Evolutionary conservation across 2,888 invertebrate genomes (phyloP), one percentile per base, ranked within the genome.

Genomic region (Rhagium mordax): DNA sequence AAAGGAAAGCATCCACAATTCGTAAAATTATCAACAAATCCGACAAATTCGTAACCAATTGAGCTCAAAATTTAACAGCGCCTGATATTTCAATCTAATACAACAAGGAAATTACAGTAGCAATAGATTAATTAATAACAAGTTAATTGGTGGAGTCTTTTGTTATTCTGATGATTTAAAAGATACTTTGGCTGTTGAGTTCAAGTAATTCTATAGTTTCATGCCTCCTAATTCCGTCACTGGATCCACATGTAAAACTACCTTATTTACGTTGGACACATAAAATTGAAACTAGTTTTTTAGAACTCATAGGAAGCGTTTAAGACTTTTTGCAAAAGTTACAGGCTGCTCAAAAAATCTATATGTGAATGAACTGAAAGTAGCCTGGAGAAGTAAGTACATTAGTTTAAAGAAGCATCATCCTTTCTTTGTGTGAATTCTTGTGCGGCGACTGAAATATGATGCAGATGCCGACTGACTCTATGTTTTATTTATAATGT

Each of bases 401-500:
- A 70, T 70, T 70, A 70, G 55, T 70, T 61, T 70, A 70, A 67
- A 65, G 53, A 33, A 55, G 57, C 67, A 57, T 20, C 67, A 59
- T 67, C 55, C 62, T 72, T 76, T 76, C 74, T 76, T 76, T 77
- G 74, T 71, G 74, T 73, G 77, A 77, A 73, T 77, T 73, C 74
- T 66, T 69, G 49, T 70, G 69, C 29, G 70, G 70, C 71, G 71
- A 71, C 74, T 77, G 74, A 78, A 76, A 76, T 76, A 78, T 78
- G 80, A 79, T 74, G 78, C 76, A 78, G 78, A 80, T 78, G 72
- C 71, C 74, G 72, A 69, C 78, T 66, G 68, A 65, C 59, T 61
- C 65, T 47, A 81, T 82, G 81, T 82, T 82, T 81, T 81, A 82
- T 82, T 82, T 81, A 81, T 81, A 79, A 82, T 75, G 80, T 79